Evolutionary conservation across 2,113 vertebrate genomes (phyloP).

Genomic region (Podarcis raffonei): DNA sequence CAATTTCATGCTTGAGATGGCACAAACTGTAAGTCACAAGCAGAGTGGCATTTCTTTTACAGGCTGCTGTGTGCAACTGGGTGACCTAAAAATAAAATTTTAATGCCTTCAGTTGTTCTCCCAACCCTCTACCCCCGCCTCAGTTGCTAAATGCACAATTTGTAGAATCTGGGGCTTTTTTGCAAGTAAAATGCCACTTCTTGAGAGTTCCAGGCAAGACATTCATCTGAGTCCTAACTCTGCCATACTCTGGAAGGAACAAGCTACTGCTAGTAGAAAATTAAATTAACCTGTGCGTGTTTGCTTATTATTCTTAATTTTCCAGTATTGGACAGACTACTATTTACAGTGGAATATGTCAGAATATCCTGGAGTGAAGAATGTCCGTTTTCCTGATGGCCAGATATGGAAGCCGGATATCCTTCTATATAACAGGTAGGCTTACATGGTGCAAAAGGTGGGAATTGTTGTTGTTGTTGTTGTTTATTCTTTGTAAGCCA

Average conservation of each 20-base stretch:
- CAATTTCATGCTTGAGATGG: slow-evolving; percentile 28
- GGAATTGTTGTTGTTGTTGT: too few relatives aligned
- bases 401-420: slow-evolving; percentile 97
- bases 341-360: slow-evolving; percentile 89
- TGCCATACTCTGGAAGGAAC: background rate
- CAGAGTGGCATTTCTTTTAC: slow-evolving; percentile 28
- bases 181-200: background rate
- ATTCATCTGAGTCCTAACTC: background rate
- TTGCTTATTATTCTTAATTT: slow-evolving; percentile 39
- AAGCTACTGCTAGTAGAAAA: slow-evolving; percentile 2
- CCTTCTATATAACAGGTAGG: slow-evolving; percentile 97
- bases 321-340: slow-evolving; percentile 89
- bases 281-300: slow-evolving; percentile 30
- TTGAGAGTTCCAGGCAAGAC: too few relatives aligned
- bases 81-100: slow-evolving; percentile 29
- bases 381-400: slow-evolving; percentile 87
- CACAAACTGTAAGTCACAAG: slow-evolving; percentile 29
- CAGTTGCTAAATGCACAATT: slow-evolving; percentile 21
- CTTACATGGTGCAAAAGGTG: background rate
- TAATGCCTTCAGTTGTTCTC: slow-evolving; percentile 9
- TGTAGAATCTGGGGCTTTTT: slow-evolving; percentile 30
- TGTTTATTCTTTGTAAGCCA: too few relatives aligned
- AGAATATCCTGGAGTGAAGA: slow-evolving; percentile 88
- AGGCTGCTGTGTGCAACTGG: slow-evolving; percentile 3
- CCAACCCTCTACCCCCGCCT: background rate